These are phyloP conservation scores for Siniperca knerii DNA, from an alignment of 2,113 vertebrate species.

Conservation along the genomic window DNA sequence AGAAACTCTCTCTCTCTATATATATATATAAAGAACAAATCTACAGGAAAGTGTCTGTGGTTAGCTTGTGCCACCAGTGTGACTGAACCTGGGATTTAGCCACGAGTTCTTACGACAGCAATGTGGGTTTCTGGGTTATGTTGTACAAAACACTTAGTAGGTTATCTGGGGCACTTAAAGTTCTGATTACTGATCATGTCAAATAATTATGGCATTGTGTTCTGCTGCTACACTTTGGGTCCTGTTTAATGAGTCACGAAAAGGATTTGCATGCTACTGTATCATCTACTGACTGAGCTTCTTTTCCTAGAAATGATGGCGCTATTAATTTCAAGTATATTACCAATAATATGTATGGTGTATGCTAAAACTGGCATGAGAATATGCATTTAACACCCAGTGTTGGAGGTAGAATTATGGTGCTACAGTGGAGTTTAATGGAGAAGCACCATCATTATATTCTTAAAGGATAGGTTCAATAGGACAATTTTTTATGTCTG, in stretches of 20 bases:
- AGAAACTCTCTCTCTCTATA: not conserved
- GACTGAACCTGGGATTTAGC: conserved; percentile 8
- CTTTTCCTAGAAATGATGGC: not conserved
- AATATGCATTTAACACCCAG: not conserved
- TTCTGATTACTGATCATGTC: conserved; percentile 43
- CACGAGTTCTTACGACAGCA: not conserved
- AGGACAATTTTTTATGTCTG: not conserved
- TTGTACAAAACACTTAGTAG: conserved; percentile 19
- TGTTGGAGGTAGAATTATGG: not conserved
- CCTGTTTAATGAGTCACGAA: conserved; percentile 22
- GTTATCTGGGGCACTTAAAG: conserved; percentile 25
- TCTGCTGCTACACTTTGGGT: conserved; percentile 15
- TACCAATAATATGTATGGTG: not conserved
- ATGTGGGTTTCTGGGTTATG: conserved; percentile 61
- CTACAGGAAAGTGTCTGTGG: not conserved
- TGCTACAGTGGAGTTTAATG: not conserved
- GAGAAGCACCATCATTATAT: not conserved
- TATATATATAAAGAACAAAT: not conserved
- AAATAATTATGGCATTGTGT: conserved; percentile 14
- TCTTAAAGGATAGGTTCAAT: not conserved
- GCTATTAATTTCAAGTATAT: not conserved
- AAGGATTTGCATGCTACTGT: not conserved
- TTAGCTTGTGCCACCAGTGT: not conserved
- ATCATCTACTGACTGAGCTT: not conserved
- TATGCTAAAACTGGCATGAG: not conserved